Evolutionary conservation across 2,113 vertebrate genomes (phyloP).

Genomic region (Hemicordylus capensis): DNA sequence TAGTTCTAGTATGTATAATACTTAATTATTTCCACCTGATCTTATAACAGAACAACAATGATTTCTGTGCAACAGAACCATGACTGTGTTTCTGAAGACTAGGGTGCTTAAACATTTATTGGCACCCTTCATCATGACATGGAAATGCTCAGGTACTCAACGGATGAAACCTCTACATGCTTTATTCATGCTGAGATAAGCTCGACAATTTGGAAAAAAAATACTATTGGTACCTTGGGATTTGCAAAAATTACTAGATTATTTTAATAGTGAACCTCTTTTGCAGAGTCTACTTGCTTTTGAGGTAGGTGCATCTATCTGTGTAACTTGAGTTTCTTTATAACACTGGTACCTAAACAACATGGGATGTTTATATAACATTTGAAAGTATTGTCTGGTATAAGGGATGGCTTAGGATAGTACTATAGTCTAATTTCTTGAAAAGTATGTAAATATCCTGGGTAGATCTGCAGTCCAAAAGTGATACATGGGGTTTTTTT

Average conservation of each 20-base stretch:
- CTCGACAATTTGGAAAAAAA: neutral
- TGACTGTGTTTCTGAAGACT: neutral
- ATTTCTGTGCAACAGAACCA: neutral
- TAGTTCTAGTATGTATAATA: too few relatives aligned
- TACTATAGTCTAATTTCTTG: neutral
- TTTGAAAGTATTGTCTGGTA: neutral
- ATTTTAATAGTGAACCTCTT: neutral
- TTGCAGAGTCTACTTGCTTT: rapidly evolving
- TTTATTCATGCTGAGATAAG: neutral
- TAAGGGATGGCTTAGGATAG: rapidly evolving
- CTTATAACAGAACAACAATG: neutral
- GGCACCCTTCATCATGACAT: neutral
- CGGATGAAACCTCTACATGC: neutral
- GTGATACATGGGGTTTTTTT: rapidly evolving
- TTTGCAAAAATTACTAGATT: slow-evolving; percentile 1
- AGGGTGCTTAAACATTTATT: neutral
- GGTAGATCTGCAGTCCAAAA: neutral
- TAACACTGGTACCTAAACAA: neutral
- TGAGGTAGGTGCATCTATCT: neutral
- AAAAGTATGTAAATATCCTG: neutral
- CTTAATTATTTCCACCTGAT: neutral
- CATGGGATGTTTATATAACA: neutral
- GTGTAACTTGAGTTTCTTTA: neutral
- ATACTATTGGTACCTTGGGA: rapidly evolving
- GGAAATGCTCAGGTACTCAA: neutral